Evolutionary conservation across 2,113 vertebrate genomes (phyloP), one percentile per base, ranked within the genome.

Genomic region (Ophiodon elongatus): DNA sequence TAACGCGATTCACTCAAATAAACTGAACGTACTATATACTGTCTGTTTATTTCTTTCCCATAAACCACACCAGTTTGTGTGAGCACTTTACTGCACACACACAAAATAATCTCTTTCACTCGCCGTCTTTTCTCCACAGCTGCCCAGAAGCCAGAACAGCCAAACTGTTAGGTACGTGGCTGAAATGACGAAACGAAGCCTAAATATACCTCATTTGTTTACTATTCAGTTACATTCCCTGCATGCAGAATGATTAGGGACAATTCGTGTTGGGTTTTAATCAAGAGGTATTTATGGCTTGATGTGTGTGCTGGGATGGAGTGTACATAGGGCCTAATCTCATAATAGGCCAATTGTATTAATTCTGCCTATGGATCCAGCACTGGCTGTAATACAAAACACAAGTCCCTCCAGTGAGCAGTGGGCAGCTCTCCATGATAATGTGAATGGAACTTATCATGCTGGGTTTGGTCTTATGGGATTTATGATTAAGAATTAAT

Each of bases 221-320:
- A 73, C 68, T 63, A 76, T 83, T 75, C 54, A 62, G 71, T 82
- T 69, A 33, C 52, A 80, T 83, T 78, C 59, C 56, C 68, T 54
- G 65, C 82, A 70, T 72, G 79, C 41, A 84, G 68, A 83, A 88
- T 88, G 84, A 90, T 89, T 82, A 85, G 81, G 43, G 39, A 76
- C 68, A 72, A 86, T 85, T 83, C 66, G 85, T 59, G 66, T 75
- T 80, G 50, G 72, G 54, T 83, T 84, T 83, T 80, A 76, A 80
- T 78, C 25, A 50, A 69, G 73, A 79, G 67, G 82, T 84, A 81
- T 85, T 79, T 79, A 73, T 81, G 73, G 71, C 73, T 69, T 43
- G 60, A 66, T 80, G 63, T 85, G 66, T 79, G 73, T 15, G 9
- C 65, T 84, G 56, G 78, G 43, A 56, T 70, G 52, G 52, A 65